Conservation (phyloP, 2,797 vertebrate genomes). For the Erethizon dorsatum region DNA sequence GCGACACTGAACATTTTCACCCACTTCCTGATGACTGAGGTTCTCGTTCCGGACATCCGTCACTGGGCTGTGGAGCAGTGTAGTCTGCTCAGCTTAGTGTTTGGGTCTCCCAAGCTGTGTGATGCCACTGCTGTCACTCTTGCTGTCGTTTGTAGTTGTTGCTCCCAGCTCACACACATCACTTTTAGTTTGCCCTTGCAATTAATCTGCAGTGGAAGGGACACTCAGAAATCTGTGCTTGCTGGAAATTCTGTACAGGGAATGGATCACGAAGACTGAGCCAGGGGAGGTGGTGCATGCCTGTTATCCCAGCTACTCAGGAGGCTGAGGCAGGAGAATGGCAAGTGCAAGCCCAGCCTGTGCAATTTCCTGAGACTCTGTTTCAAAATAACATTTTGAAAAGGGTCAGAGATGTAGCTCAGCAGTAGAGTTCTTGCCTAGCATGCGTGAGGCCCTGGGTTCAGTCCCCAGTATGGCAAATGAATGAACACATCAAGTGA, state of each 20-base stretch:
- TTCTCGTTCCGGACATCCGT: rapidly evolving
- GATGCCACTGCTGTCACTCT: background rate
- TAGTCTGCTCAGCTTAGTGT: rapidly evolving
- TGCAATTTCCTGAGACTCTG: background rate
- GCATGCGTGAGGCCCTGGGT: background rate
- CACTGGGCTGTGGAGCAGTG: rapidly evolving
- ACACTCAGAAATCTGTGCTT: background rate
- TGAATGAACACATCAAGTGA: background rate
- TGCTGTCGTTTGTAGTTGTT: background rate
- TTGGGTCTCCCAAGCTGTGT: background rate
- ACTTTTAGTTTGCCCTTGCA: background rate
- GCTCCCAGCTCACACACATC: background rate
- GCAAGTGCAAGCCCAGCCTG: background rate
- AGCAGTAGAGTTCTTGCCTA: background rate
- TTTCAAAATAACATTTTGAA: background rate
- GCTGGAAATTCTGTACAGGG: background rate
- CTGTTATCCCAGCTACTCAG: background rate
- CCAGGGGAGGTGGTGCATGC: background rate
- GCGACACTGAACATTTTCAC: background rate
- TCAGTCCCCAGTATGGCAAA: background rate
- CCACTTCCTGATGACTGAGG: background rate
- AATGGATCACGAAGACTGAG: background rate
- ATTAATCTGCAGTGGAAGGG: background rate
- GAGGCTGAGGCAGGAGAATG: background rate
- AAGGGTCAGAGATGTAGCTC: background rate